These are phyloP conservation scores for Cebus imitator DNA, from an alignment of 2,113 vertebrate genomes.

Conservation along the genomic window DNA sequence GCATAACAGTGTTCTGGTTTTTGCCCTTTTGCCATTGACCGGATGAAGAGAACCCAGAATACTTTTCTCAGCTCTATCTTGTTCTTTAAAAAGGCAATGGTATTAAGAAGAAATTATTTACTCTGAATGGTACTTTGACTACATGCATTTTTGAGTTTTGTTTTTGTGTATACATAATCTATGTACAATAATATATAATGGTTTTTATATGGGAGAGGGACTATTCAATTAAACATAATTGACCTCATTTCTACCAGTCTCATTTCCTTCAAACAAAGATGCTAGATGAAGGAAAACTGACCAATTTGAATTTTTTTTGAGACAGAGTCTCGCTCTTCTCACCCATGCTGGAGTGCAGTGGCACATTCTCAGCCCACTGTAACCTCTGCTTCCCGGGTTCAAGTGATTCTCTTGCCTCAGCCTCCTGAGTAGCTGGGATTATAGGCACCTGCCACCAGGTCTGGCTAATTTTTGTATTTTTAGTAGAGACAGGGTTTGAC, in stretches of 20 bases:
- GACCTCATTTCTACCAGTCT: not conserved
- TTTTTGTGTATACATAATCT: not conserved
- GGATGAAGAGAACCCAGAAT: conserved; percentile 53
- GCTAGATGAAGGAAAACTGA: not conserved
- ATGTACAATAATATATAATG: not conserved
- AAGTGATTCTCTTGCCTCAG: too few species aligned
- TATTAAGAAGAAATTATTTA: conserved; percentile 40
- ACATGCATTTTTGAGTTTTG: not conserved
- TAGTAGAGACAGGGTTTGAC: too few species aligned
- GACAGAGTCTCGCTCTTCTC: too few species aligned
- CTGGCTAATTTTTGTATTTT: too few species aligned
- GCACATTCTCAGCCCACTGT: too few species aligned
- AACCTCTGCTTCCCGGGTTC: too few species aligned
- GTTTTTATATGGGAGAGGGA: not conserved
- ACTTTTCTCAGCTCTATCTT: conserved; percentile 48
- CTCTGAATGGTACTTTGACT: not conserved
- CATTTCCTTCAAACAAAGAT: conserved; percentile 9
- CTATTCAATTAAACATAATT: conserved; percentile 6
- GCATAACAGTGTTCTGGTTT: conserved; percentile 65
- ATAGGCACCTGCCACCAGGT: too few species aligned
- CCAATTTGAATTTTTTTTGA: not conserved
- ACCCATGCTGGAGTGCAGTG: too few species aligned
- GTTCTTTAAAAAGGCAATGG: not conserved
- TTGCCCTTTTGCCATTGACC: conserved; percentile 70
- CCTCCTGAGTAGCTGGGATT: too few species aligned